Percentiles rank a stretch among this genome's conserved stretches.
These are phyloP conservation scores for Lepidostoma basale DNA, from an alignment of 1,140 invertebrate species.

Conservation along the genomic window DNA sequence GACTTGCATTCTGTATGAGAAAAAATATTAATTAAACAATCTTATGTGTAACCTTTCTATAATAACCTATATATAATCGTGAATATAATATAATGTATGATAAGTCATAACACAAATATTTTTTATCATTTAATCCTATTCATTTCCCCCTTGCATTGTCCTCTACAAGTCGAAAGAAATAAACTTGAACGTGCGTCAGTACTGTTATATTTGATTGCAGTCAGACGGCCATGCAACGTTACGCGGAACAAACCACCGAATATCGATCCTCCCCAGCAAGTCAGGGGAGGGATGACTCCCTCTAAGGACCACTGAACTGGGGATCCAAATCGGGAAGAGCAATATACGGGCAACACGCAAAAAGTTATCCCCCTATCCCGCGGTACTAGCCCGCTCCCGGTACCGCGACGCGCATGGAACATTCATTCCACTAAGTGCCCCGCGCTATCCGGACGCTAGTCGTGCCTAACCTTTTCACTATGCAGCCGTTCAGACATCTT, in stretches of 20 bases:
- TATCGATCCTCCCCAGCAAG: constrained; percentile 42
- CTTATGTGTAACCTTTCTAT: no score
- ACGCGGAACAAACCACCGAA: constrained; percentile 31
- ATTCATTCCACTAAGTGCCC: background rate
- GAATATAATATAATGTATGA: no score
- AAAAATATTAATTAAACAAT: no score
- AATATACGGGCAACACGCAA: background rate
- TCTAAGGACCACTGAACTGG: constrained; percentile 6
- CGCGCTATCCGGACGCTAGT: background rate
- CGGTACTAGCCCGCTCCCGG: no score
- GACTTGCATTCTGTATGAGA: no score
- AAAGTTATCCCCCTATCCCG: background rate
- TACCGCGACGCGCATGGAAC: no score
- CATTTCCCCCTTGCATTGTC: no score
- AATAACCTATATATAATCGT: no score
- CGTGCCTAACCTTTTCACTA: background rate
- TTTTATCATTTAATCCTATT: no score
- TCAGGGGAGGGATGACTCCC: constrained; percentile 35
- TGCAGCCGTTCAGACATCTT: constrained; percentile 26
- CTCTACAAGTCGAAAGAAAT: background rate
- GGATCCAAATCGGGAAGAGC: background rate
- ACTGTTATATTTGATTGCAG: background rate
- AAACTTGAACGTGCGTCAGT: background rate
- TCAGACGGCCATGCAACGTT: constrained; percentile 32
- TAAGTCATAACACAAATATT: no score